Conservation (phyloP, 2,797 vertebrate genomes). For the Yasuhikotakia modesta region DNA sequence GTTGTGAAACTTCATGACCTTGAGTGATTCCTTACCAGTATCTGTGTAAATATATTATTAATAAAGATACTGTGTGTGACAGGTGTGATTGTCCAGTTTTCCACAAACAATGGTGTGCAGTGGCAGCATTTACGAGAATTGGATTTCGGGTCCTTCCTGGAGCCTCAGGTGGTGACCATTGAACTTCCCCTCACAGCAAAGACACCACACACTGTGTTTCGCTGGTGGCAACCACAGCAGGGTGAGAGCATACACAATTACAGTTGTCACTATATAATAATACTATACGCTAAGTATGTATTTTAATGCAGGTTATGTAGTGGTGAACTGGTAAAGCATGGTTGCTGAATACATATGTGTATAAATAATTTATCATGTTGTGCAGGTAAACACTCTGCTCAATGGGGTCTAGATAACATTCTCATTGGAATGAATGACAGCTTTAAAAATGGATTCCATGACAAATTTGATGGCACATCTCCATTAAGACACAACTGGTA, state of each 20-base stretch:
- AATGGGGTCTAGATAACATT: conserved; percentile 96
- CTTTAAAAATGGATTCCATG: conserved; percentile 92
- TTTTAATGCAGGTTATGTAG: background rate
- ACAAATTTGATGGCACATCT: conserved; percentile 90
- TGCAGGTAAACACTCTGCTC: conserved; percentile 95
- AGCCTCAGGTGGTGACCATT: conserved; percentile 93
- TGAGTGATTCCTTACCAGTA: too few relatives aligned
- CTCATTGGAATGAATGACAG: conserved; percentile 98
- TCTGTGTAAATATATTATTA: too few relatives aligned
- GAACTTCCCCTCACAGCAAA: conserved; percentile 91
- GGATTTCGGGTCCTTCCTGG: conserved; percentile 92
- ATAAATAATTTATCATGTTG: too few relatives aligned
- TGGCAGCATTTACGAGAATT: conserved; percentile 92
- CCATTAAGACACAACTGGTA: conserved; percentile 95
- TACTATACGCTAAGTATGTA: background rate
- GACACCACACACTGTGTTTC: conserved; percentile 88
- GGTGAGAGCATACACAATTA: conserved; percentile 71
- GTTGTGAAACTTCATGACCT: too few relatives aligned
- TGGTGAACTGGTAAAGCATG: too few relatives aligned
- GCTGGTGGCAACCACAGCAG: conserved; percentile 98
- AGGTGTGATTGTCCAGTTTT: conserved; percentile 94
- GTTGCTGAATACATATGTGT: too few relatives aligned
- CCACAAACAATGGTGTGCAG: conserved; percentile 90
- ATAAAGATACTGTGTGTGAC: too few relatives aligned
- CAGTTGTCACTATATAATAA: background rate